Conservation (phyloP, 2,888 invertebrate species). For the Heteropelma amictum region DNA sequence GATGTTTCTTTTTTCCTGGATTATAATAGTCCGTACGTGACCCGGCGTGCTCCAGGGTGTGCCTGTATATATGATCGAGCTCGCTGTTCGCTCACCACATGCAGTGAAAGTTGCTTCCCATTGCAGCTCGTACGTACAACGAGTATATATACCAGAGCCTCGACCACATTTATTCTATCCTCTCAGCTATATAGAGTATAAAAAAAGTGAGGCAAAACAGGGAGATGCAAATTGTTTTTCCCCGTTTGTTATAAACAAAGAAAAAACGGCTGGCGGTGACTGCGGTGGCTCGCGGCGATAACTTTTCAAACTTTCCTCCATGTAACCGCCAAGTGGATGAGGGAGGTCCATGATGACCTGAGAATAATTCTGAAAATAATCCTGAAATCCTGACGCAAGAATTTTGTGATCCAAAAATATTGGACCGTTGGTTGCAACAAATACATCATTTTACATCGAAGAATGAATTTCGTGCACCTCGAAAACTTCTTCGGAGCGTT, state of each 20-base stretch:
- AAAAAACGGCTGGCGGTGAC: conserved; percentile 2
- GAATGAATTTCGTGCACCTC: no score
- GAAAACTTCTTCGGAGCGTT: no score
- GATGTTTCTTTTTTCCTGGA: conserved; percentile 39
- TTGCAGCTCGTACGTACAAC: background rate
- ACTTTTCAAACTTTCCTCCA: background rate
- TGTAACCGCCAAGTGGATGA: background rate
- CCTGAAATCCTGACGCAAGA: no score
- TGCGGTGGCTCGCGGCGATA: background rate
- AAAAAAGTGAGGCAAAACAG: background rate
- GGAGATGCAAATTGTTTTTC: background rate
- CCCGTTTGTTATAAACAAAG: background rate
- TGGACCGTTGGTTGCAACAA: no score
- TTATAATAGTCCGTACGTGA: conserved; percentile 48
- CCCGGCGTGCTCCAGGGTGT: conserved; percentile 20
- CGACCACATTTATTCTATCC: conserved; percentile 34
- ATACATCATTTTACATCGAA: no score
- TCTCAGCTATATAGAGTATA: background rate
- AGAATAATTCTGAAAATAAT: background rate
- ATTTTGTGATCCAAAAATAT: no score
- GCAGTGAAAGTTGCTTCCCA: conserved; percentile 41
- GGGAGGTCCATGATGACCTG: background rate
- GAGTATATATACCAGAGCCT: no score
- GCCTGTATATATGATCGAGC: background rate
- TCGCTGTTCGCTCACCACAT: background rate